phyloP scores from a whole-genome alignment of 1,140 invertebrate genomes.

The Drosophila murphyi region DNA sequence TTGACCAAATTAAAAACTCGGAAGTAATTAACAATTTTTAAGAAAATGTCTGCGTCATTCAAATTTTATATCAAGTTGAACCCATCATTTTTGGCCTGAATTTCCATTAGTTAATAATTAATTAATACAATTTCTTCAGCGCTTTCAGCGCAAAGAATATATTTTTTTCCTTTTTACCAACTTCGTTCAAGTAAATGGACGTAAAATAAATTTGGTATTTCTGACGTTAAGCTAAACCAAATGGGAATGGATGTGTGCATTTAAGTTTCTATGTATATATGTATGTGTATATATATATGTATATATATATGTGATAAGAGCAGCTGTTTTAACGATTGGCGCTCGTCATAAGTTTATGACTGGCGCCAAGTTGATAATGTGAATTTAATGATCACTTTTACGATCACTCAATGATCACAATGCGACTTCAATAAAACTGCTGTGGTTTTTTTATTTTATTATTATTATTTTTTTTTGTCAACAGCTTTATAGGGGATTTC shows the following conservation, averaged over 20 bases:
- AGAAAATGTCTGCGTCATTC: too few relatives aligned
- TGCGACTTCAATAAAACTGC: constrained; percentile 13
- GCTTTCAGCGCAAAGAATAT: too few relatives aligned
- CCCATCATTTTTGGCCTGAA: too few relatives aligned
- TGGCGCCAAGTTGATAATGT: constrained; percentile 73
- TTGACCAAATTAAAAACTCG: too few relatives aligned
- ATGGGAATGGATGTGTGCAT: not conserved
- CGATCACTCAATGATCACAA: constrained; percentile 52
- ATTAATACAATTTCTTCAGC: too few relatives aligned
- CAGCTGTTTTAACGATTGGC: constrained; percentile 49
- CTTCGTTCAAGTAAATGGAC: too few relatives aligned
- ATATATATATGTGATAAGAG: constrained; percentile 48
- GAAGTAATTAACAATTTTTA: too few relatives aligned
- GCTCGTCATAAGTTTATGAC: constrained; percentile 61
- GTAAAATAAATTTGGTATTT: too few relatives aligned
- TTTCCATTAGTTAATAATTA: too few relatives aligned
- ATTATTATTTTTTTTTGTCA: constrained; percentile 15
- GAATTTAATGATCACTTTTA: constrained; percentile 66
- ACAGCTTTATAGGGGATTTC: constrained; percentile 7
- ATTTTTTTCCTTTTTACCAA: too few relatives aligned
- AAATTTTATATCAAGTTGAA: too few relatives aligned
- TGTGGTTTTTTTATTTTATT: not conserved
- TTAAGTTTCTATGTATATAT: constrained; percentile 1
- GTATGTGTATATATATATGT: not conserved
- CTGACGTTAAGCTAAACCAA: not conserved